Conservation (phyloP, 2,113 vertebrate species). For the Oncorhynchus clarkii region DNA sequence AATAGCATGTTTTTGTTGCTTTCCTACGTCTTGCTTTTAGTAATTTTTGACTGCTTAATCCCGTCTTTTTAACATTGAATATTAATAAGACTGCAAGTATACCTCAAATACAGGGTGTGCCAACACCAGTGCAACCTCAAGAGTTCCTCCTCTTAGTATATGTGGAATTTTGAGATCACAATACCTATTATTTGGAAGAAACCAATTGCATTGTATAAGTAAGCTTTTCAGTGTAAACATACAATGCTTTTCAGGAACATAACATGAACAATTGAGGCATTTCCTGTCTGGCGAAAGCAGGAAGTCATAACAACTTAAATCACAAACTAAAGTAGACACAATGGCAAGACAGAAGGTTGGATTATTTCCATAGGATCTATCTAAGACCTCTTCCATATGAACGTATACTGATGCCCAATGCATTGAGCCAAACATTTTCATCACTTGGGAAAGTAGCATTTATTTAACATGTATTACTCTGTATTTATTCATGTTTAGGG, state of each 20-base stretch:
- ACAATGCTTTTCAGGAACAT: constrained; percentile 6
- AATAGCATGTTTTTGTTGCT: constrained; percentile 39
- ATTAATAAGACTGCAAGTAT: constrained; percentile 26
- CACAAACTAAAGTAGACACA: not conserved
- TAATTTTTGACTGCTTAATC: constrained; percentile 28
- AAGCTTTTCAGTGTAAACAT: constrained; percentile 28
- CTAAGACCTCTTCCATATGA: constrained; percentile 27
- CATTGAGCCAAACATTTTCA: constrained; percentile 39
- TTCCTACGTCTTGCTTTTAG: constrained; percentile 47
- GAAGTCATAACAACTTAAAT: constrained; percentile 25
- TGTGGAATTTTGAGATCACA: constrained; percentile 20
- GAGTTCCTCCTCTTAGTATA: constrained; percentile 14
- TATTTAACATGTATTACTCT: constrained; percentile 52
- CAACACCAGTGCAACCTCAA: constrained; percentile 14
- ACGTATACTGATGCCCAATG: constrained; percentile 18
- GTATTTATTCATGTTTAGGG: constrained; percentile 53
- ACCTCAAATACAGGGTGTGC: constrained; percentile 17
- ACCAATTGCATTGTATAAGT: constrained; percentile 37
- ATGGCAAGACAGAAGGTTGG: constrained; percentile 19
- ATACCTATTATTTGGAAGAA: constrained; percentile 17
- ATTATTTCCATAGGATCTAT: constrained; percentile 7
- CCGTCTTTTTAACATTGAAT: constrained; percentile 26
- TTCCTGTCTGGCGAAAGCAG: constrained; percentile 31
- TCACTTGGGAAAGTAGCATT: constrained; percentile 53
- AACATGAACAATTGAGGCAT: constrained; percentile 13